A percentile compares a stretch with the other conserved stretches of the same genome.
phyloP scores from a whole-genome alignment of 2,797 vertebrate species.

The Xyrichtys novacula region DNA sequence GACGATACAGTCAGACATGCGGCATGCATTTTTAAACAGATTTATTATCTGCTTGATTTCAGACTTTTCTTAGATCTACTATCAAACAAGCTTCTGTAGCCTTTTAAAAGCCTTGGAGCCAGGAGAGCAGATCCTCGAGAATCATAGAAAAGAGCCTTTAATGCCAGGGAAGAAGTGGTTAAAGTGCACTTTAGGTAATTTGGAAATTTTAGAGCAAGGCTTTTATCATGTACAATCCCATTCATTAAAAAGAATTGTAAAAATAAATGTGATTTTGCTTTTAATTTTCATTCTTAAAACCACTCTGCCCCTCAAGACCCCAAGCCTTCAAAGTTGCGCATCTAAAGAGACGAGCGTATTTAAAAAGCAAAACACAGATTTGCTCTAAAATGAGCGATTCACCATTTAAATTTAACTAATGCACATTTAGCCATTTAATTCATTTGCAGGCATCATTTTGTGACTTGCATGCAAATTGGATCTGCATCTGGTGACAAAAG shows the following conservation, averaged over 20 bases:
- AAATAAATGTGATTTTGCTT: slow-evolving; percentile 2
- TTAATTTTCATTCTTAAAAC: slow-evolving; percentile 27
- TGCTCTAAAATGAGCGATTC: slow-evolving; percentile 36
- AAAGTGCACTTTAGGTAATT: slow-evolving; percentile 22
- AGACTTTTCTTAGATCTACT: slow-evolving; percentile 43
- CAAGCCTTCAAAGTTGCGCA: slow-evolving; percentile 10
- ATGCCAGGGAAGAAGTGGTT: background rate
- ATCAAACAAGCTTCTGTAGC: slow-evolving; percentile 52
- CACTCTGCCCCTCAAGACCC: slow-evolving; percentile 21
- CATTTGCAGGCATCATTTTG: slow-evolving; percentile 31
- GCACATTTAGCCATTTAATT: slow-evolving; percentile 54
- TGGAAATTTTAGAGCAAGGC: background rate
- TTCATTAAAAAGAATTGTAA: slow-evolving; percentile 4
- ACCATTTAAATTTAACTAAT: slow-evolving; percentile 48
- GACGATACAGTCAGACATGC: slow-evolving; percentile 34
- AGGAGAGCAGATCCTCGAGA: slow-evolving; percentile 25
- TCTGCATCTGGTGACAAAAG: slow-evolving; percentile 40
- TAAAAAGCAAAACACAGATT: slow-evolving; percentile 32
- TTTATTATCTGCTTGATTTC: slow-evolving; percentile 55
- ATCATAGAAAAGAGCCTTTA: slow-evolving; percentile 18
- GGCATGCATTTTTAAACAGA: slow-evolving; percentile 49
- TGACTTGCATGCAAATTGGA: slow-evolving; percentile 21
- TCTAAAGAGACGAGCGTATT: slow-evolving; percentile 10
- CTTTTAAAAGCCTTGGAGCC: slow-evolving; percentile 40
- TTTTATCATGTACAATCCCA: slow-evolving; percentile 13